A percentile compares a stretch with the other conserved stretches of the same genome.
phyloP scores from a whole-genome alignment of 2,888 invertebrate species.

The Noctuana brunneofusca region DNA sequence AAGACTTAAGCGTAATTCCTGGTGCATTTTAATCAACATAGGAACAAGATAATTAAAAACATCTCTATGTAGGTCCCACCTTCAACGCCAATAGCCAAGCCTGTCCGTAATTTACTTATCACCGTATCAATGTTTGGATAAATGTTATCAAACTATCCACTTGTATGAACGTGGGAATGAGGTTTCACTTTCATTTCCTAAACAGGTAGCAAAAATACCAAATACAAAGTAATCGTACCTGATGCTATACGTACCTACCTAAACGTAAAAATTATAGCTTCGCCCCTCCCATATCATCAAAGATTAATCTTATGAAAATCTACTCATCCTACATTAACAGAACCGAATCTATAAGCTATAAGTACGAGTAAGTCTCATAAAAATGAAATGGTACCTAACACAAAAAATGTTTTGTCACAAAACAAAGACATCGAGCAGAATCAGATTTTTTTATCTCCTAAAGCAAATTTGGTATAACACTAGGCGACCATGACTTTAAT shows the following conservation, averaged over 20 bases:
- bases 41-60: no score
- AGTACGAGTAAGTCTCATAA: no score
- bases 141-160: constrained; percentile 21
- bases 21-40: no score
- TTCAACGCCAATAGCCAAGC: background rate
- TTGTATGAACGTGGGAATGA: constrained; percentile 66
- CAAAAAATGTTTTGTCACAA: no score
- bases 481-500: constrained; percentile 14
- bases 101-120: background rate
- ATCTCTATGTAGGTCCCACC: no score
- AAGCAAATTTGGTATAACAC: constrained; percentile 39
- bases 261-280: no score
- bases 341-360: no score
- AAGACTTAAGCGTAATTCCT: no score
- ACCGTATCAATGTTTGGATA: constrained; percentile 1
- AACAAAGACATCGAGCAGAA: background rate
- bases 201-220: background rate
- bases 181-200: constrained; percentile 43
- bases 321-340: no score
- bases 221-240: background rate
- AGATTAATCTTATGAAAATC: no score
- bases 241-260: background rate
- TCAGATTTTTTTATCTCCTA: background rate
- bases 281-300: no score
- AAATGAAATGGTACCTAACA: no score